Evolutionary conservation across 2,113 vertebrate genomes (phyloP), one percentile per base, ranked within the genome.

Genomic region (Laticauda colubrina): DNA sequence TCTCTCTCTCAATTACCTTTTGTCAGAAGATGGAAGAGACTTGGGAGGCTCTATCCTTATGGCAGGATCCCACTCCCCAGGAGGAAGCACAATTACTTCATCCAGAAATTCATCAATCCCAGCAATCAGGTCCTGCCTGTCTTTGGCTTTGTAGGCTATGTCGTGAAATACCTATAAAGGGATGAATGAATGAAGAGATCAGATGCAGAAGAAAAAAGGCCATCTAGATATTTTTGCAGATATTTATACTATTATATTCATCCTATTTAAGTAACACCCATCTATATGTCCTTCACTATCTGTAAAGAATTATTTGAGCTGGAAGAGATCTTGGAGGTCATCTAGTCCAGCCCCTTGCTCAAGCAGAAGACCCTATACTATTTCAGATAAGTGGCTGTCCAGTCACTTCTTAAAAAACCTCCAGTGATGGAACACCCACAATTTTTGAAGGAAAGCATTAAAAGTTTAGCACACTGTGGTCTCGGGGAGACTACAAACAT

Each of bases 31-130:
- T 1, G 99, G 99, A 34, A 99, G 98, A 51, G 98, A 98, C 75
- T 99, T 99, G 12, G 99, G 99, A 91, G 99, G 99, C 86, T 99
- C 99, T 98, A 99, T 99, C 97, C 99, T 98, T 96, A 99, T 99
- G 39, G 98, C 95, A 2, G 99, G 99, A 93, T 99, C 99, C 99
- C 99, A 99, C 89, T 99, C 99, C 24, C 99, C 99, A 0, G 99
- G 99, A 7, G 99, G 99, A 89, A 99, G 99, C 69, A 99, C 99
- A 15, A 99, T 99, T 91, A 99, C 99, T 96, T 99, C 99, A 89
- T 99, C 99, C 94, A 99, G 97, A 96, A 99, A 99, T 96, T 99
- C 99, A 11, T 99, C 99, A 2, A 99, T 99, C 89, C 99, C 99
- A 43, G 99, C 99, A 0, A 99, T 97, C 94, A 99, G 97, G 96